Conservation (phyloP, 2,888 invertebrate genomes). For the Abrostola triplasia region DNA sequence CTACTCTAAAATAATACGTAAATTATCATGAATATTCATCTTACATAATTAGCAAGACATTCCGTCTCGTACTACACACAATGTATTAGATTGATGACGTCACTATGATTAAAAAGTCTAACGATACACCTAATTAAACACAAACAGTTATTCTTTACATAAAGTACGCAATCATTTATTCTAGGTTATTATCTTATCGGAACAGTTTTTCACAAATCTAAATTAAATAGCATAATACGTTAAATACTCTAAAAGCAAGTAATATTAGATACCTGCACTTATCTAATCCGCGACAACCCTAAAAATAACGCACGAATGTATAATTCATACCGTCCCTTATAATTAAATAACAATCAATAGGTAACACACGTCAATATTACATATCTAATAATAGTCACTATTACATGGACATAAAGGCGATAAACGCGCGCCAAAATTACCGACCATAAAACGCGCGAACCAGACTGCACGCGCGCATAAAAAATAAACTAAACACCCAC, state of each 20-base stretch:
- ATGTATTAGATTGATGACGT: conserved; percentile 39
- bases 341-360: conserved; percentile 11
- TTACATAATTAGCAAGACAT: too few species aligned
- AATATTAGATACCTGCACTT: too few species aligned
- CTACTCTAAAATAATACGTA: too few species aligned
- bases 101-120: conserved; percentile 15
- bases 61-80: too few species aligned
- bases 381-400: conserved; percentile 36
- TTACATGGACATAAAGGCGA: conserved; percentile 21
- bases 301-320: background rate
- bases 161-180: too few species aligned
- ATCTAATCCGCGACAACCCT: too few species aligned
- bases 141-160: too few species aligned
- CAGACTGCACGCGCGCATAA: conserved; percentile 13
- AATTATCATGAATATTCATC: conserved; percentile 5
- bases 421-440: conserved; percentile 38
- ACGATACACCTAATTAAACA: background rate
- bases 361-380: background rate
- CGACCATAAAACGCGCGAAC: conserved; percentile 15
- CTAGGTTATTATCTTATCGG: too few species aligned
- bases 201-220: too few species aligned
- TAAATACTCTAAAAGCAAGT: too few species aligned
- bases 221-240: too few species aligned
- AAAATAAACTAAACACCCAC: conserved; percentile 21
- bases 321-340: too few species aligned